Conservation (phyloP, 2,113 vertebrate genomes). For the Corythornis vintsioides region DNA sequence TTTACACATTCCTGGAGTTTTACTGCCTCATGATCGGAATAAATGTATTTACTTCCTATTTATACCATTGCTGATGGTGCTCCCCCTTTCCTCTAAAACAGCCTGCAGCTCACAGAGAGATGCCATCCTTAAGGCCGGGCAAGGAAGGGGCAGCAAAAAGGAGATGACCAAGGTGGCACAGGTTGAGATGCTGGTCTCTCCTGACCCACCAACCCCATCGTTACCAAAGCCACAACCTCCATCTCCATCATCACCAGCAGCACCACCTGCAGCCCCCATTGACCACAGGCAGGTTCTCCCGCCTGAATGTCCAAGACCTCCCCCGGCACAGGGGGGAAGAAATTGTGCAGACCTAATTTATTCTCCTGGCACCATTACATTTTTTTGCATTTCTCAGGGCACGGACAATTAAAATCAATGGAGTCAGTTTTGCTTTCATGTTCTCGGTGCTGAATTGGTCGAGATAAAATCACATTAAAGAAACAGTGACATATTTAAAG, state of each 20-base stretch:
- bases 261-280: not conserved
- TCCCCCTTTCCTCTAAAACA: not conserved
- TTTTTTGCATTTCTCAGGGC: constrained; percentile 19
- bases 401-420: constrained; percentile 60
- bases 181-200: not conserved
- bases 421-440: constrained; percentile 53
- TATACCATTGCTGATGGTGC: constrained; percentile 8
- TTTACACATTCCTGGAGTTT: constrained; percentile 33
- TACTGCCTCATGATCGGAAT: constrained; percentile 37
- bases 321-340: not conserved
- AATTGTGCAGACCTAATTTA: not conserved
- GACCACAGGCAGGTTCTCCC: not conserved
- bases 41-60: constrained; percentile 54
- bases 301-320: fast-evolving
- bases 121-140: not conserved
- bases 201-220: not conserved
- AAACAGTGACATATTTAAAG: constrained; percentile 42
- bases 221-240: not conserved
- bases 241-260: not conserved
- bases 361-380: not conserved
- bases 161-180: not conserved
- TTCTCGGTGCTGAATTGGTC: not conserved
- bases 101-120: not conserved
- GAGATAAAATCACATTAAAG: constrained; percentile 64
- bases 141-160: not conserved